Evolutionary conservation across 2,888 invertebrate species (phyloP), one percentile per base, ranked within the genome.

Genomic region (Omphaloscelis lunosa): DNA sequence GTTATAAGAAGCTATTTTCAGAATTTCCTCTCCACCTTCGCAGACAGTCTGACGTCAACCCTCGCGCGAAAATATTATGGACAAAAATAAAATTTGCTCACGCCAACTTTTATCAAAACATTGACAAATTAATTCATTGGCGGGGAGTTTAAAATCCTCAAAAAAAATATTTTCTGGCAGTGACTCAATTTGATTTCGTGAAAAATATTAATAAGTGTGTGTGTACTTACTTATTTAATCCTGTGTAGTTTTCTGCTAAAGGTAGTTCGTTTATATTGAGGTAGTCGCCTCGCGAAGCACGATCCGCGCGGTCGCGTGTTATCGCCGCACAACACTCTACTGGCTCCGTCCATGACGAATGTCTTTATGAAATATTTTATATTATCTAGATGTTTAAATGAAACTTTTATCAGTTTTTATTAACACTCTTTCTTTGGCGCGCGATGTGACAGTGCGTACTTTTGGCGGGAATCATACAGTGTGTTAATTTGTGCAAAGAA

Each of bases 311-410:
- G 95, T 91, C 94, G 94, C 89, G 88, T 89, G 82, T 87, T 89
- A 86, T 87, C 89, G 79, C 59, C 72, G 51, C 75, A 62, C 83
- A 72, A 48, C 71, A 77, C 82, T 84, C 77, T 75, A 75, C 85
- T 86, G 70, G 48, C 79, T 75, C 81, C 80, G 77, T 77, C 82
- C 72, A 76, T 85, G 75, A 84, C 80, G 80, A 87, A 84, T 82
- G 75, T 85, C 80, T 80, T 83, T 84, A 89, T 87, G 84, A 89
- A 90, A 89, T 88, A 89, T 86, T 89, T 88, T 82, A 80, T 86
- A 83, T 86, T 83, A 86, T 92, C 94, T 94, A 92, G 93, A 94
- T 94, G 89, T 89, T 84, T 80, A 85, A 87, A 89, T 88, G 91
- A 92, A 92, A 92, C 79, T 84, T 89, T 90, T 92, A 93, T 94